Percentiles rank a stretch among this genome's conserved stretches.
Conservation (phyloP, 2,797 vertebrate species). For the Characodon lateralis region DNA sequence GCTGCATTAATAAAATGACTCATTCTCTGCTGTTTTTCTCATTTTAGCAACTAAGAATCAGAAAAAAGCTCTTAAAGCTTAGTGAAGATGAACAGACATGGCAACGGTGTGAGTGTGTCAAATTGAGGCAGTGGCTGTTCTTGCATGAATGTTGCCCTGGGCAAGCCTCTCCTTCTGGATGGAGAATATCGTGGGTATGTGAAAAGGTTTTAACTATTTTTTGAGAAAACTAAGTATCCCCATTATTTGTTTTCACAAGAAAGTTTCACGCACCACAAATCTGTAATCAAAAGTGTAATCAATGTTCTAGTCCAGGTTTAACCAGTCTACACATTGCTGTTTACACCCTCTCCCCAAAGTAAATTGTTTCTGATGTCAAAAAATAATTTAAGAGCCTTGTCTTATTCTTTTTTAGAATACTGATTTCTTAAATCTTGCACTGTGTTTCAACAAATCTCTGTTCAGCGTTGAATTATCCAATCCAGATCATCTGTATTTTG, state of each 20-base stretch:
- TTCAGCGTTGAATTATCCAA: no score
- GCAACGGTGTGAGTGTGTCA: slow-evolving; percentile 62
- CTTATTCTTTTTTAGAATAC: no score
- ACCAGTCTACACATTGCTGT: neutral
- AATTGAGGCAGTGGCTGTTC: slow-evolving; percentile 2
- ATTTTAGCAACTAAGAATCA: slow-evolving; percentile 65
- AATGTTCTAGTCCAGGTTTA: neutral
- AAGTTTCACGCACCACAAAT: neutral
- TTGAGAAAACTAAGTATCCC: neutral
- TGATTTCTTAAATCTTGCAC: no score
- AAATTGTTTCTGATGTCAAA: no score
- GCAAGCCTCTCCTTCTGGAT: neutral
- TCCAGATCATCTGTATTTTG: no score
- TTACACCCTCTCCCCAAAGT: neutral
- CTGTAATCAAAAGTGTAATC: neutral
- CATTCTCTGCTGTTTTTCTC: slow-evolving; percentile 54
- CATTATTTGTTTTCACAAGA: neutral
- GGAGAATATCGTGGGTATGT: neutral
- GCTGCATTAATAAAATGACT: slow-evolving; percentile 72
- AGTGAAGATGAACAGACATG: slow-evolving; percentile 28
- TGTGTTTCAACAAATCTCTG: no score
- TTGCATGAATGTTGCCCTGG: neutral
- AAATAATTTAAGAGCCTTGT: no score
- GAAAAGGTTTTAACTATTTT: neutral
- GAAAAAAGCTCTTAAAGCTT: slow-evolving; percentile 36